Conservation (phyloP, 2,888 invertebrate species). For the Xestia xanthographa region DNA sequence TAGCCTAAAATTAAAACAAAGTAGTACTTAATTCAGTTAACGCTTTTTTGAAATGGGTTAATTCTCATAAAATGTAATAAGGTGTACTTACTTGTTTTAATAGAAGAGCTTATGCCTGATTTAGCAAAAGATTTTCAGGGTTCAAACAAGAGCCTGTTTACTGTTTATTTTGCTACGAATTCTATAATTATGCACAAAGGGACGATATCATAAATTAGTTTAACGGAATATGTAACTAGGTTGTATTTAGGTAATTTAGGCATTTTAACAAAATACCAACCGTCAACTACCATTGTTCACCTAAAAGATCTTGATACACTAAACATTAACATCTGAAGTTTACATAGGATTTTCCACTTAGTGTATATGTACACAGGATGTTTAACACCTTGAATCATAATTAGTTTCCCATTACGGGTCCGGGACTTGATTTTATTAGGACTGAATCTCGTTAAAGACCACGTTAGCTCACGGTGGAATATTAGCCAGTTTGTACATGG, state of each 20-base stretch:
- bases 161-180: not conserved
- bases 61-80: constrained; percentile 47
- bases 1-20: constrained; percentile 42
- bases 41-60: constrained; percentile 46
- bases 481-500: constrained; percentile 19
- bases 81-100: constrained; percentile 38
- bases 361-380: constrained; percentile 35
- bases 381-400: constrained; percentile 53
- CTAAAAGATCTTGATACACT: constrained; percentile 18
- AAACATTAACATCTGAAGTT: constrained; percentile 22
- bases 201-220: not conserved
- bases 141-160: not conserved
- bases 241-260: not conserved
- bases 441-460: constrained; percentile 57
- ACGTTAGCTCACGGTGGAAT: constrained; percentile 30
- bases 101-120: constrained; percentile 27
- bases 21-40: constrained; percentile 39
- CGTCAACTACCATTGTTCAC: not conserved
- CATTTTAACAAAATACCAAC: not conserved
- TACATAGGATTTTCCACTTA: constrained; percentile 47
- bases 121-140: constrained; percentile 21
- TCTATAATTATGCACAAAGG: not conserved
- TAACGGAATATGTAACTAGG: not conserved
- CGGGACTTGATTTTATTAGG: constrained; percentile 64
- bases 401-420: constrained; percentile 62